Percentiles rank a stretch among this genome's conserved stretches.
Conservation (phyloP, 2,113 vertebrate species). For the Oceanodroma tethys region DNA sequence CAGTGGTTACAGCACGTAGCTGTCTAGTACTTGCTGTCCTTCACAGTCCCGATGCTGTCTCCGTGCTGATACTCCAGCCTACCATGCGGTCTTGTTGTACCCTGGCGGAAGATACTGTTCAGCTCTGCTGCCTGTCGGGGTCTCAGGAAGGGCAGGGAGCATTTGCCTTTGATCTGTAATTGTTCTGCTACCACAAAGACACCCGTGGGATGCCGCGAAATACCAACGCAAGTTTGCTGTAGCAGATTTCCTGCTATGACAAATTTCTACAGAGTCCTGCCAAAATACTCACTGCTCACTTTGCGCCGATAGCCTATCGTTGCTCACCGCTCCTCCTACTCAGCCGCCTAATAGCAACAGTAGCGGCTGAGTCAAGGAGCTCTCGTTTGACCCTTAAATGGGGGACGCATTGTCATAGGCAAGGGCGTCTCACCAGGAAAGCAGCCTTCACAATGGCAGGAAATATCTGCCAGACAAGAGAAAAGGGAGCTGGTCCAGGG, state of each 20-base stretch:
- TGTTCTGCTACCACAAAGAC: background rate
- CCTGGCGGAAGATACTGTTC: background rate
- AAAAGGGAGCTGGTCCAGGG: background rate
- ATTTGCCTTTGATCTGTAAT: background rate
- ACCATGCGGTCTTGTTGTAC: accelerated
- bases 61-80: accelerated
- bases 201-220: background rate
- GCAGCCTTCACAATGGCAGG: slow-evolving; percentile 7
- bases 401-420: background rate
- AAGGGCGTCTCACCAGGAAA: slow-evolving; percentile 9
- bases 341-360: background rate
- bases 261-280: background rate
- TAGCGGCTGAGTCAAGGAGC: background rate
- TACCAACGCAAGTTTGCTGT: background rate
- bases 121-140: background rate
- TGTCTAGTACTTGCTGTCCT: background rate
- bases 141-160: background rate
- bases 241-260: background rate
- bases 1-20: background rate
- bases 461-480: slow-evolving; percentile 3
- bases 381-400: background rate
- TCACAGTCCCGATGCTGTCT: background rate
- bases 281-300: background rate
- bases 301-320: background rate
- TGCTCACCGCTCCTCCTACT: background rate